Conservation (phyloP, 2,113 vertebrate species). For the human (Homo sapiens) region DNA sequence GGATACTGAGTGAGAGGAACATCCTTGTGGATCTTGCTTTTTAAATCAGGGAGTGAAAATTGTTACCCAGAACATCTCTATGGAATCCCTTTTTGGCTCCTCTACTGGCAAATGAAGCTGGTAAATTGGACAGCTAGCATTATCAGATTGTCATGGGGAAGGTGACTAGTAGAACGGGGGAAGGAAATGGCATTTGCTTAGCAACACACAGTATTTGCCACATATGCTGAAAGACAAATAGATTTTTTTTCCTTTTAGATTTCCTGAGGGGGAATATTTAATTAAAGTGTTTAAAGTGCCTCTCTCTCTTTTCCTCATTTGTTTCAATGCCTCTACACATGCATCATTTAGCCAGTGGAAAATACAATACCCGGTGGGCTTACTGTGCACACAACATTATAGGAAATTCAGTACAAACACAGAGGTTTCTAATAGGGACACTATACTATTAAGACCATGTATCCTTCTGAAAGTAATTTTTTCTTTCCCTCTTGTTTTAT, state of each 20-base stretch:
- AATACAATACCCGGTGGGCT: background rate
- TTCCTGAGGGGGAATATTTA: background rate
- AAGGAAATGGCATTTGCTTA: background rate
- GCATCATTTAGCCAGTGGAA: background rate
- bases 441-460: background rate
- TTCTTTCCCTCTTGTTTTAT: background rate
- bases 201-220: background rate
- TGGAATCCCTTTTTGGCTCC: background rate
- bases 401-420: background rate
- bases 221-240: background rate
- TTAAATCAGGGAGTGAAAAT: background rate
- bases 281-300: background rate
- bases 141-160: background rate
- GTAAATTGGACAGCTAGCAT: background rate
- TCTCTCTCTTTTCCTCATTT: background rate
- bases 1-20: background rate
- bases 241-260: background rate
- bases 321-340: background rate
- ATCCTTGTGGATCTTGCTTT: background rate
- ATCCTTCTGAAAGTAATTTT: background rate
- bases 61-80: background rate
- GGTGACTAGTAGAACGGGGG: background rate
- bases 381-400: background rate
- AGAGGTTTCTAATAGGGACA: background rate
- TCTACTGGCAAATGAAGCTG: background rate